Conservation (phyloP, 2,113 vertebrate species). For the Campylorhamphus procurvoides region DNA sequence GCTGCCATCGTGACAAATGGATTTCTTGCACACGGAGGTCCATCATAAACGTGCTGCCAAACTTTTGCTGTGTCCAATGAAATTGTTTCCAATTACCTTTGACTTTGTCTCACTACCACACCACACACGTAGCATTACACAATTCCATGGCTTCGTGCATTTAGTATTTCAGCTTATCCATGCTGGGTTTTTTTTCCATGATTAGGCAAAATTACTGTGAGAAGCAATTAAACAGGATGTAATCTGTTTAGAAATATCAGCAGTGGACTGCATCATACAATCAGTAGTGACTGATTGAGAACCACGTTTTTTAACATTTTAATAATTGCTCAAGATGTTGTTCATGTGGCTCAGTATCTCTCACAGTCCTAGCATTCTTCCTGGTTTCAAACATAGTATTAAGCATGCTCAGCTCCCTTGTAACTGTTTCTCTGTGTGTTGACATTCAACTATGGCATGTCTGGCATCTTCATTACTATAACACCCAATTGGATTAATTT, state of each 20-base stretch:
- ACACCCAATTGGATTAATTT: not conserved
- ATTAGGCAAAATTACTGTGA: not conserved
- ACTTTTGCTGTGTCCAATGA: not conserved
- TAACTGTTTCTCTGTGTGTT: not conserved
- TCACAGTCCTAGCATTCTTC: not conserved
- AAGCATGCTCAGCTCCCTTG: not conserved
- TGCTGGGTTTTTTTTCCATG: not conserved
- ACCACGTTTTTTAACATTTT: not conserved
- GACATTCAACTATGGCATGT: not conserved
- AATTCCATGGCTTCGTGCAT: not conserved
- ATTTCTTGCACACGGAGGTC: not conserved
- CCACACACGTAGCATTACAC: not conserved
- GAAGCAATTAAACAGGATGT: not conserved
- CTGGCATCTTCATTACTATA: not conserved
- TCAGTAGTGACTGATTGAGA: not conserved
- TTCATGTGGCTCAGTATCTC: not conserved
- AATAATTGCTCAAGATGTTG: not conserved
- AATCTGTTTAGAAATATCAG: not conserved
- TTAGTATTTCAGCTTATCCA: not conserved
- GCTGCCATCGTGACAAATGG: not conserved
- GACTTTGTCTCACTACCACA: not conserved
- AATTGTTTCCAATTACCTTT: conserved; percentile 2
- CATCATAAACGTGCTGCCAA: not conserved
- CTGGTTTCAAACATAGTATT: not conserved
- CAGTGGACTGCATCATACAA: not conserved